Conservation (phyloP, 2,797 vertebrate species). For the Atherinosoma microstoma region DNA sequence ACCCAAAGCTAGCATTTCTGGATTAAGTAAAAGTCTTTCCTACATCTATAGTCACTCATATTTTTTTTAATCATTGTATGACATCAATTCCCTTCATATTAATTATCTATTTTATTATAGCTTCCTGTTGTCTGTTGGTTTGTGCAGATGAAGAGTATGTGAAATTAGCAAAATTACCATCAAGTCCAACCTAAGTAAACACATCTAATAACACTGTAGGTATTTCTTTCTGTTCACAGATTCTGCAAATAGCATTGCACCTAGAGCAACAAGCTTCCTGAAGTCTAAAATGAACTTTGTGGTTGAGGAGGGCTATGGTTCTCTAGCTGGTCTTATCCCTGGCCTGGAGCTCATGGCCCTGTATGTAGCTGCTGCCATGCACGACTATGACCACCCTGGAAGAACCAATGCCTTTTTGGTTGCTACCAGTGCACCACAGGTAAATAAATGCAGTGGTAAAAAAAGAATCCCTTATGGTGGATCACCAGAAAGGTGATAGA, state of each 20-base stretch:
- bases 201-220: neutral
- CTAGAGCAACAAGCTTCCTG: constrained; percentile 88
- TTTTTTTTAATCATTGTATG: too few relatives aligned
- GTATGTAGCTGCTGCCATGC: constrained; percentile 97
- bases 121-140: too few relatives aligned
- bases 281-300: constrained; percentile 87
- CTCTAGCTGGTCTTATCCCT: constrained; percentile 92
- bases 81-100: too few relatives aligned
- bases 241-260: constrained; percentile 89
- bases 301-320: constrained; percentile 87
- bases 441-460: constrained; percentile 32
- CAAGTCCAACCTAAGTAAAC: neutral
- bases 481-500: neutral
- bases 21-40: constrained; percentile 3
- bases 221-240: constrained; percentile 71
- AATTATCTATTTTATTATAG: too few relatives aligned
- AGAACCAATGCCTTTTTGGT: constrained; percentile 98
- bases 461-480: neutral
- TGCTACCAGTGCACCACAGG: constrained; percentile 93
- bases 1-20: neutral
- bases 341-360: constrained; percentile 95
- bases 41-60: neutral
- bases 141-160: too few relatives aligned
- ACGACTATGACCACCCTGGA: constrained; percentile 97
- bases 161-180: neutral